Evolutionary conservation across 2,797 vertebrate genomes (phyloP).

Genomic region (Linurgus olivaceus): DNA sequence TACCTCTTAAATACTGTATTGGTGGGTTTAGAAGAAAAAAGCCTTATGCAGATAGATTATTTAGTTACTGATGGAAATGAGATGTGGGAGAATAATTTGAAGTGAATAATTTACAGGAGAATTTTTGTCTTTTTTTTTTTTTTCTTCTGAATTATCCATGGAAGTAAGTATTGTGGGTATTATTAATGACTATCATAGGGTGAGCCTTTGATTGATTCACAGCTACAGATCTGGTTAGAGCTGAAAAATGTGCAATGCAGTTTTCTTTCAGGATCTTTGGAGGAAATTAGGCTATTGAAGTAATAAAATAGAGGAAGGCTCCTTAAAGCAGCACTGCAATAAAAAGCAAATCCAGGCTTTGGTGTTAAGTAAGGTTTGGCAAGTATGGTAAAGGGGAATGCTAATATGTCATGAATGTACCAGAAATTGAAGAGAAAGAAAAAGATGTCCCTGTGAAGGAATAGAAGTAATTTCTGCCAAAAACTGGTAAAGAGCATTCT

Average conservation of each 20-base stretch:
- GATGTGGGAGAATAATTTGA: neutral
- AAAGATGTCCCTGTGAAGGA: neutral
- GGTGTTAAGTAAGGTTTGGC: neutral
- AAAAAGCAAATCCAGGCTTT: neutral
- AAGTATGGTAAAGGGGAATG: neutral
- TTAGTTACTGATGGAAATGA: neutral
- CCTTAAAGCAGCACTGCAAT: neutral
- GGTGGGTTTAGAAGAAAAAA: neutral
- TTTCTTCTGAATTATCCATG: conserved; percentile 1
- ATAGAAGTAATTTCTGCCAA: neutral
- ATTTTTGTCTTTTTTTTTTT: neutral
- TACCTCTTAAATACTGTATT: neutral
- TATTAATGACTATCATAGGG: neutral
- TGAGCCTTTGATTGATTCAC: neutral
- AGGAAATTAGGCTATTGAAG: neutral
- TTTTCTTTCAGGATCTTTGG: neutral
- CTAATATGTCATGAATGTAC: neutral
- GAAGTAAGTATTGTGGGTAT: neutral
- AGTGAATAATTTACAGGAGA: neutral
- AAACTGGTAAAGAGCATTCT: neutral
- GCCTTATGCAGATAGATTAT: neutral
- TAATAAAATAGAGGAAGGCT: neutral
- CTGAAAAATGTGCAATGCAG: neutral
- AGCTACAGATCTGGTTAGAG: neutral
- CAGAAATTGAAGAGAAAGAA: neutral